Evolutionary conservation across 2,888 invertebrate species (phyloP).

Genomic region (Rhingia rostrata): DNA sequence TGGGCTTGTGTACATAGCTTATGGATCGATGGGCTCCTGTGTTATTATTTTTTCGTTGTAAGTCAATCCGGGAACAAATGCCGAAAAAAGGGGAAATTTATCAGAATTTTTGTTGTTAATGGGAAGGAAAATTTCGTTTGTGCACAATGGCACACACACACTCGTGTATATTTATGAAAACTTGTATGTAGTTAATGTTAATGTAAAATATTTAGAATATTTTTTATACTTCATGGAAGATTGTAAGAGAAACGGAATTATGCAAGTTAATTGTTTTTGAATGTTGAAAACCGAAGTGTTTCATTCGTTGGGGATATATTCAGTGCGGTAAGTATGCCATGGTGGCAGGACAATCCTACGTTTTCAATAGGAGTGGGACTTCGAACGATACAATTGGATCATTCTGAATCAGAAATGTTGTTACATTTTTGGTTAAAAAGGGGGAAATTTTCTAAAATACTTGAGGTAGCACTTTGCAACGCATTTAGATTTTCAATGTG

Average conservation of each 20-base stretch:
- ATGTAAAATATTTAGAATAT: not conserved
- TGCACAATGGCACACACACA: not conserved
- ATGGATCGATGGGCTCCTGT: not conserved
- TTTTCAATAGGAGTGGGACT: too few species aligned
- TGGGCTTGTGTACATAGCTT: not conserved
- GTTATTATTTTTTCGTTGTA: not conserved
- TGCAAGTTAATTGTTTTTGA: not conserved
- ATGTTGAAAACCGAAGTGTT: not conserved
- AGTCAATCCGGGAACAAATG: too few species aligned
- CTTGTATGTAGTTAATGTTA: not conserved
- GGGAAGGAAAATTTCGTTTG: not conserved
- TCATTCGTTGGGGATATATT: too few species aligned
- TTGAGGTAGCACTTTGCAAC: too few species aligned
- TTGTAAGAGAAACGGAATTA: not conserved
- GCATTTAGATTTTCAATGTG: too few species aligned
- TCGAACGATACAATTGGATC: too few species aligned
- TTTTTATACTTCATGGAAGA: slow-evolving; percentile 1
- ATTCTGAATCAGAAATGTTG: too few species aligned
- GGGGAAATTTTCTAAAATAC: too few species aligned
- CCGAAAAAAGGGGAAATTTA: not conserved
- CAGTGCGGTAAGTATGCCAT: too few species aligned
- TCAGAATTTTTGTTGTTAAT: not conserved
- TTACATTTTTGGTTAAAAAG: too few species aligned
- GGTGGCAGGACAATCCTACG: too few species aligned
- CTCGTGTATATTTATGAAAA: not conserved